phyloP scores from a whole-genome alignment of 2,113 vertebrate species.

The Pelodiscus sinensis region DNA sequence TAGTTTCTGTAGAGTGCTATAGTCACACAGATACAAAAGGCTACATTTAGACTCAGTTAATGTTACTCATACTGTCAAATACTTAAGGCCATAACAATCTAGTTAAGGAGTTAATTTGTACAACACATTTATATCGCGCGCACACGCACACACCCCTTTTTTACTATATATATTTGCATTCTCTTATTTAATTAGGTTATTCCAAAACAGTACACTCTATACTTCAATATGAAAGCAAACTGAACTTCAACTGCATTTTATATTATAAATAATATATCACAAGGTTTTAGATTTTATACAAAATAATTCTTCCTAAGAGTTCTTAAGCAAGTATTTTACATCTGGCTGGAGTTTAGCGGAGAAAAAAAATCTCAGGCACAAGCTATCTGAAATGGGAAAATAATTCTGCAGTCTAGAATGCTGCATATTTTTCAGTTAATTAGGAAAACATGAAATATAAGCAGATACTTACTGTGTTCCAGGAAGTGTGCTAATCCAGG shows the following conservation, averaged over 20 bases:
- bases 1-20: neutral
- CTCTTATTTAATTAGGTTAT: neutral
- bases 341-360: neutral
- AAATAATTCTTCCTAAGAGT: neutral
- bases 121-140: no score
- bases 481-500: conserved; percentile 98
- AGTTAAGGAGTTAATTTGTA: neutral
- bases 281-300: neutral
- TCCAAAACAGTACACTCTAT: neutral
- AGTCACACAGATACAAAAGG: neutral
- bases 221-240: neutral
- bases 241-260: neutral
- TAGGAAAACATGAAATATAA: neutral
- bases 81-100: neutral
- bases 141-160: neutral
- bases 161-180: neutral
- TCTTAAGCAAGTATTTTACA: neutral
- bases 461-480: conserved; percentile 92
- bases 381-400: neutral
- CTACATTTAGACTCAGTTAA: neutral
- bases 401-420: neutral
- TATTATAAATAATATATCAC: neutral
- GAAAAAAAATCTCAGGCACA: neutral
- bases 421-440: neutral
- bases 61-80: neutral